Percentiles rank a stretch among this genome's conserved stretches.
Conservation (phyloP, 2,888 invertebrate genomes). For the Mythimna loreyi region DNA sequence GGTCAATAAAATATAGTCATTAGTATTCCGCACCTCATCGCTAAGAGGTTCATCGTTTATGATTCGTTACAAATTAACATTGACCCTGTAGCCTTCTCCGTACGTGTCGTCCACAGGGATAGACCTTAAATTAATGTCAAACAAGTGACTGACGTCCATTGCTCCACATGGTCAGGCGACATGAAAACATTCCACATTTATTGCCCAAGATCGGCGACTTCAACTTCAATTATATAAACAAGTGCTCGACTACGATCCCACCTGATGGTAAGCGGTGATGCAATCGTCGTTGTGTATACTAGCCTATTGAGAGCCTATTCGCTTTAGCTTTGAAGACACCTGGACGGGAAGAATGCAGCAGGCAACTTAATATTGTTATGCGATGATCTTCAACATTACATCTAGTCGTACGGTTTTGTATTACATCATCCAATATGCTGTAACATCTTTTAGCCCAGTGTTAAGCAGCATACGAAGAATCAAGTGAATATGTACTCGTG, state of each 20-base stretch:
- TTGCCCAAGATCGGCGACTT: constrained; percentile 3
- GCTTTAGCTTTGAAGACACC: too few relatives aligned
- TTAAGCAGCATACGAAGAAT: background rate
- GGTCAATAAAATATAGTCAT: constrained; percentile 62
- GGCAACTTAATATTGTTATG: too few relatives aligned
- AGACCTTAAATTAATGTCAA: constrained; percentile 42
- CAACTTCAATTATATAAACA: background rate
- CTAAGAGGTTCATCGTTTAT: constrained; percentile 58
- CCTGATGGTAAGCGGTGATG: too few relatives aligned
- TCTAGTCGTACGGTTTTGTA: constrained; percentile 4
- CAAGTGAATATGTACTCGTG: background rate
- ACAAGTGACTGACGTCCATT: constrained; percentile 6
- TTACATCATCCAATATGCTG: background rate
- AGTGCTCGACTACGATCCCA: too few relatives aligned
- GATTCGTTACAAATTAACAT: constrained; percentile 65
- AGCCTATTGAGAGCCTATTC: too few relatives aligned
- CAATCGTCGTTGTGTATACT: too few relatives aligned
- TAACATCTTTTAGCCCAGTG: background rate
- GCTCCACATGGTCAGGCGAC: constrained; percentile 7
- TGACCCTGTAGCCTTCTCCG: constrained; percentile 60
- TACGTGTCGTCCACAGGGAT: constrained; percentile 54
- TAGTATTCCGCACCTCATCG: constrained; percentile 61
- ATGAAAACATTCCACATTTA: constrained; percentile 16
- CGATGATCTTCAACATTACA: background rate
- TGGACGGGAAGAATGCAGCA: too few relatives aligned